Conservation (phyloP, 2,797 vertebrate species). For the Ficedula albicollis region DNA sequence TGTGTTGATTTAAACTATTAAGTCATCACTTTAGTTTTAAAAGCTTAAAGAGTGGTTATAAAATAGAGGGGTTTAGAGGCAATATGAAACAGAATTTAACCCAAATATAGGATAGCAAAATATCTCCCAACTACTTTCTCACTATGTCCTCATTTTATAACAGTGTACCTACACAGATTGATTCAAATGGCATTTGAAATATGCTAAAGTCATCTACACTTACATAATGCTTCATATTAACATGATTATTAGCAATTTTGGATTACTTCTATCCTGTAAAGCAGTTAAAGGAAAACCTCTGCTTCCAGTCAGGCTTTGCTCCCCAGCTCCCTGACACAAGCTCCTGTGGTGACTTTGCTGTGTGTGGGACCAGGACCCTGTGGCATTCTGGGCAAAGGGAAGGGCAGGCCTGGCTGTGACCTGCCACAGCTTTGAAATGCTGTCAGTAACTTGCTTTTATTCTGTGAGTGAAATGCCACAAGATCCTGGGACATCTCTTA, state of each 20-base stretch:
- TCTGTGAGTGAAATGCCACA: background rate
- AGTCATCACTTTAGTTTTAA: background rate
- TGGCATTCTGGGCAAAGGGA: background rate
- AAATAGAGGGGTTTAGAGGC: background rate
- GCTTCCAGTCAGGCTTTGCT: background rate
- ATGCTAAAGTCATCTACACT: constrained; percentile 8
- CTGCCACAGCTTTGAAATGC: background rate
- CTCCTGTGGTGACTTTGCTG: background rate
- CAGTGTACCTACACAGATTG: background rate
- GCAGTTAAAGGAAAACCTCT: background rate
- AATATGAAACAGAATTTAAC: background rate
- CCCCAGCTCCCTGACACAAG: background rate
- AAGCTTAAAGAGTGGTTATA: background rate
- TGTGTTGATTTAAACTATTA: background rate
- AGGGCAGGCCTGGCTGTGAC: background rate
- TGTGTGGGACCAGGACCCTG: background rate
- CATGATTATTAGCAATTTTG: background rate
- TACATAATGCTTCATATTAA: constrained; percentile 11
- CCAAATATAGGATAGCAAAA: background rate
- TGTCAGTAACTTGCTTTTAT: background rate
- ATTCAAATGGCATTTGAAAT: constrained; percentile 19
- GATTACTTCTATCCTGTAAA: background rate
- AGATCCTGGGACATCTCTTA: background rate
- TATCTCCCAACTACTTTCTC: background rate
- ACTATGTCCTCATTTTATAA: background rate